Evolutionary conservation across 2,888 invertebrate species (phyloP), one percentile per base, ranked within the genome.

Genomic region (Ellobium chinense): DNA sequence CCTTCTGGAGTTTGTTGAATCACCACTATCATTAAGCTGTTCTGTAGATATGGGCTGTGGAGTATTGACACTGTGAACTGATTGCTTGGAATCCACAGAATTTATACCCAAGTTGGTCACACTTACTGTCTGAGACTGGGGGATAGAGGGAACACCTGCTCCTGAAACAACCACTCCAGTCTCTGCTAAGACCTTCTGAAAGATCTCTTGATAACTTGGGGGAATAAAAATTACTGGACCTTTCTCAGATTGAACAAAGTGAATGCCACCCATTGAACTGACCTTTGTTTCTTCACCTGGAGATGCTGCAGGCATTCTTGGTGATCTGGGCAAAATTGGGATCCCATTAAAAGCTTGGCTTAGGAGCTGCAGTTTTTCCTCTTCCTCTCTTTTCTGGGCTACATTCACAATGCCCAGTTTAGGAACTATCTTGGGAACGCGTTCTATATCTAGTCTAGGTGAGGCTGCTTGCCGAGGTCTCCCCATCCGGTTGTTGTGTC

Each of bases 141-240:
- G n/a, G n/a, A n/a, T n/a, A n/a, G n/a, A n/a, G n/a, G n/a, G n/a
- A n/a, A n/a, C n/a, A n/a, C n/a, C n/a, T n/a, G n/a, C n/a, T n/a
- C n/a, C n/a, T n/a, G n/a, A 18, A 36, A 1, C 12, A 29, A 56
- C 27, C 0, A 21, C 69, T 39, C 18, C 29, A 60, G 31, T 14
- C 24, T 72, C 37, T n/a, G 58, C 24, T 5, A 72, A 27, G 24
- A 72, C 24, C 9, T 36, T 58, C 7, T 72, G 72, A 27, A 72
- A 5, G 58, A 56, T 14, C 58, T 36, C 72, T 60, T 72, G 56
- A 36, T 36, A 56, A 34, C 72, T 56, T 14, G 72, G 72, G 24
- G 72, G 72, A 27, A 72, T 56, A 58, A 60, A 34, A 56, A 72
- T 72, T 2, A 72, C n/a, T 56, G 72, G 36, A 24, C 72, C 72